Evolutionary conservation across 2,888 invertebrate species (phyloP).

Genomic region (Andrena chrysosceles): DNA sequence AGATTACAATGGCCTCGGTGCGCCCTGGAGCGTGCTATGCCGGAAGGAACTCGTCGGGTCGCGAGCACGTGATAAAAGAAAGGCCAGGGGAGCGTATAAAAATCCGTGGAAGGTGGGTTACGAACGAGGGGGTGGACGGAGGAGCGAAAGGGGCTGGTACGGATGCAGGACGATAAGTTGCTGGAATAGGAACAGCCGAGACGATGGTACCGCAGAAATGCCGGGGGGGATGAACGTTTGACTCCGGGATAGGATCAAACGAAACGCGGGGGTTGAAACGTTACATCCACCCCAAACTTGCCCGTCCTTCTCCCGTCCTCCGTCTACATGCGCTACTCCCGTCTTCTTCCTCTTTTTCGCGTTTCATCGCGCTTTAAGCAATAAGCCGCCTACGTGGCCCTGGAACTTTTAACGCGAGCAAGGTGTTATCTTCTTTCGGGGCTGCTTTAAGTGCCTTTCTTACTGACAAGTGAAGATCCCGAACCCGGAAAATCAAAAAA

Average conservation of each 20-base stretch:
- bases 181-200: constrained; percentile 39
- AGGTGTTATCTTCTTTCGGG: constrained; percentile 39
- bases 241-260: constrained; percentile 62
- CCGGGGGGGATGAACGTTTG: constrained; percentile 58
- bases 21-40: neutral
- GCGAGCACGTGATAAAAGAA: constrained; percentile 33
- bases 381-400: constrained; percentile 17
- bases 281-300: constrained; percentile 51
- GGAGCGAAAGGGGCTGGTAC: neutral
- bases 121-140: constrained; percentile 11
- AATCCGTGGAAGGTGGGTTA: constrained; percentile 16
- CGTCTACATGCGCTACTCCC: constrained; percentile 38
- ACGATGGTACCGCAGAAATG: constrained; percentile 45
- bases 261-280: constrained; percentile 60
- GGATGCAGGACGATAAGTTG: constrained; percentile 50
- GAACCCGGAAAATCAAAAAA: too few relatives aligned
- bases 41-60: constrained; percentile 16
- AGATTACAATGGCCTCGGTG: constrained; percentile 26
- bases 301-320: constrained; percentile 33
- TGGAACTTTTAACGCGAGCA: constrained; percentile 41
- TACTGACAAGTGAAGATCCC: too few relatives aligned
- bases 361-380: constrained; percentile 35
- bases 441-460: neutral
- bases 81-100: constrained; percentile 12
- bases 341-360: constrained; percentile 13